Conservation (phyloP, 2,888 invertebrate genomes). For the Sympetrum striolatum region DNA sequence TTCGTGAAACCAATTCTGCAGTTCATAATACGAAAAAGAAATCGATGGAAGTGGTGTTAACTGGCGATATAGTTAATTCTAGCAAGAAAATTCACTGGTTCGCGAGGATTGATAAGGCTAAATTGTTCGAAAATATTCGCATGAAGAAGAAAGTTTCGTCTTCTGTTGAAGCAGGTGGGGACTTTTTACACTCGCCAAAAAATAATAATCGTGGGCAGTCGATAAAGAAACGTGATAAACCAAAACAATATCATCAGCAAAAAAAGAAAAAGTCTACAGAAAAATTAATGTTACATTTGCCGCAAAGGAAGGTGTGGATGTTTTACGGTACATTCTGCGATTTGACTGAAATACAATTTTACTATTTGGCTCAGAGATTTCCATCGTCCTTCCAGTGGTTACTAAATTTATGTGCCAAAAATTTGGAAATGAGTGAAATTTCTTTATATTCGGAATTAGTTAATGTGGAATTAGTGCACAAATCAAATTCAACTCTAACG, state of each 20-base stretch:
- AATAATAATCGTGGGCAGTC: too few relatives aligned
- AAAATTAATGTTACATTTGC: neutral
- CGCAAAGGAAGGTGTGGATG: neutral
- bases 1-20: neutral
- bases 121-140: too few relatives aligned
- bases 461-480: conserved; percentile 6
- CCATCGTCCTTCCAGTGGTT: neutral
- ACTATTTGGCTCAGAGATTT: neutral
- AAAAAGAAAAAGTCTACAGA: neutral
- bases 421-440: neutral
- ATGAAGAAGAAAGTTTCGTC: neutral
- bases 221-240: too few relatives aligned
- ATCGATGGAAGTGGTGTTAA: neutral
- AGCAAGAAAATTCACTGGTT: too few relatives aligned
- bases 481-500: neutral
- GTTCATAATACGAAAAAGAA: neutral
- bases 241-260: too few relatives aligned
- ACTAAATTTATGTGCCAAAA: neutral
- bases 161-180: neutral
- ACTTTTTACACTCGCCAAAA: too few relatives aligned
- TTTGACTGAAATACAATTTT: neutral
- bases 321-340: neutral
- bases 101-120: too few relatives aligned
- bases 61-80: neutral
- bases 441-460: neutral